Conservation (phyloP, 2,113 vertebrate species). For the Jacana jacana region DNA sequence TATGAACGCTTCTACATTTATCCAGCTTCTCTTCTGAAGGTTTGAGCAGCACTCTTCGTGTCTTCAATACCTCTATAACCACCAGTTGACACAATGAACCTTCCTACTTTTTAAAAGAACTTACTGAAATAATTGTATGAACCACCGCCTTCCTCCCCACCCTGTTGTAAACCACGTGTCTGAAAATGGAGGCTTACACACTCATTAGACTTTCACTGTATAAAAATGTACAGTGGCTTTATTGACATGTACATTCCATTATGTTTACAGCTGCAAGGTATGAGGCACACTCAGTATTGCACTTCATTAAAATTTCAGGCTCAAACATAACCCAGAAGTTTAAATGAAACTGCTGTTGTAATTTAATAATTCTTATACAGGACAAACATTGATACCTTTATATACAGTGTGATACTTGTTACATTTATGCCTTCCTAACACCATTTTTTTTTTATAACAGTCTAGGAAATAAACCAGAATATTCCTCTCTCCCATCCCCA, state of each 20-base stretch:
- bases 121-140: neutral
- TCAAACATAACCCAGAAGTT: conserved; percentile 99
- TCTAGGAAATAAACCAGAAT: conserved; percentile 87
- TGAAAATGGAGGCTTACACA: conserved; percentile 35
- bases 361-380: conserved; percentile 97
- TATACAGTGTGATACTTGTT: conserved; percentile 97
- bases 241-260: conserved; percentile 99
- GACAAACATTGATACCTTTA: conserved; percentile 98
- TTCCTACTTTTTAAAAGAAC: neutral
- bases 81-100: neutral
- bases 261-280: conserved; percentile 98
- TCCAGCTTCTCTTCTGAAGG: neutral
- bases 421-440: conserved; percentile 91
- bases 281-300: conserved; percentile 99
- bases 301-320: conserved; percentile 99
- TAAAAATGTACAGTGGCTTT: conserved; percentile 99
- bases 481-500: conserved; percentile 82
- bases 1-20: neutral
- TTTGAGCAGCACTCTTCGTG: neutral
- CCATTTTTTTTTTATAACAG: conserved; percentile 85
- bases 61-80: neutral
- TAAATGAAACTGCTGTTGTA: conserved; percentile 98
- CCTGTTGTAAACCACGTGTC: neutral
- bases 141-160: neutral
- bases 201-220: conserved; percentile 89